These are phyloP conservation scores for Oxyscelio sp. DNA, from an alignment of 2,888 invertebrate species.

Conservation along the genomic window DNA sequence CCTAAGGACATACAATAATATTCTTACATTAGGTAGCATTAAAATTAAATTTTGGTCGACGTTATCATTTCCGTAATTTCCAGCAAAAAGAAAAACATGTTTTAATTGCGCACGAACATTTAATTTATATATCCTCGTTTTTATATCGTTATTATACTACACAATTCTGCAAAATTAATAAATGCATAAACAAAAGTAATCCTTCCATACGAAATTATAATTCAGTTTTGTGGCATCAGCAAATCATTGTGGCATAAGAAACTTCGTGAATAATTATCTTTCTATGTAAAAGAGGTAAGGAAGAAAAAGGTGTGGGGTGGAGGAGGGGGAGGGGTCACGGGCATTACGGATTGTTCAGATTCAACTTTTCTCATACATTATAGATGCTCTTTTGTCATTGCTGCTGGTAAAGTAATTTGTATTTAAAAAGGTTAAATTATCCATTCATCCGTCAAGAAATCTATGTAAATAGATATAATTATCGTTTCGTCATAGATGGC, in stretches of 20 bases:
- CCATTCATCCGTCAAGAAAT: conserved; percentile 34
- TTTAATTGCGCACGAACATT: neutral
- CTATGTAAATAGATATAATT: conserved; percentile 10
- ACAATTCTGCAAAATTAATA: too few species aligned
- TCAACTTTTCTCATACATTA: conserved; percentile 54
- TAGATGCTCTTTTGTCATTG: conserved; percentile 48
- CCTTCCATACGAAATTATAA: neutral
- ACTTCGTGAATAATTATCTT: conserved; percentile 21
- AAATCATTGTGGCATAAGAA: conserved; percentile 16
- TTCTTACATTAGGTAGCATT: neutral
- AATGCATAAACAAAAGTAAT: too few species aligned
- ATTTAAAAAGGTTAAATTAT: conserved; percentile 31
- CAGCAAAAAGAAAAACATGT: neutral
- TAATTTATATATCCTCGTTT: neutral
- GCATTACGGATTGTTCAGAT: conserved; percentile 49
- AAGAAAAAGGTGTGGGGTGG: conserved; percentile 12
- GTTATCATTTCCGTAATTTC: neutral
- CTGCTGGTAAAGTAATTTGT: conserved; percentile 38
- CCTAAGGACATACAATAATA: neutral
- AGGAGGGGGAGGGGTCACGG: too few species aligned
- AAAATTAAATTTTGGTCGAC: neutral
- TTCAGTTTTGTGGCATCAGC: conserved; percentile 20
- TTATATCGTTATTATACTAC: neutral
- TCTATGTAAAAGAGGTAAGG: conserved; percentile 24
- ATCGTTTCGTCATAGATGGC: conserved; percentile 16